Evolutionary conservation across 2,888 invertebrate species (phyloP), one percentile per base, ranked within the genome.

Genomic region (Scelioninae gen. 1): DNA sequence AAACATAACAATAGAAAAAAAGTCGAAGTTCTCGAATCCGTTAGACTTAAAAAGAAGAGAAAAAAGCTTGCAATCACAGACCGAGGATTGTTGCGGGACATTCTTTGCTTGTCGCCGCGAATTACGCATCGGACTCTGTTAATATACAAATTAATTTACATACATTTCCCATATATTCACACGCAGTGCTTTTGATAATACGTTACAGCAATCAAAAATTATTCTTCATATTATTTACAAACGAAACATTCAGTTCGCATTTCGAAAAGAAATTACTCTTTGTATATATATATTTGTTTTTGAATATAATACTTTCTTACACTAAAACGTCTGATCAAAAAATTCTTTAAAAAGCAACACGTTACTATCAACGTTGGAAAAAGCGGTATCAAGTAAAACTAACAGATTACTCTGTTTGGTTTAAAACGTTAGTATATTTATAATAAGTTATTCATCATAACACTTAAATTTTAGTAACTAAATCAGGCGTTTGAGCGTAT

Each of bases 101-200:
- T 31, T 32, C 15, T 43, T 40, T 56, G 16, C 34, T 68, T 31
- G 58, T 62, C 34, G 13, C 47, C 31, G 29, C 53, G 45, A 43
- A 53, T 77, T 32, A 71, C 16, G 58, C 65, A 72, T 79, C 62
- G 71, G 65, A 78, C 29, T 65, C 60, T 66, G 72, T 77, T 82
- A 79, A 65, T 75, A 62, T 79, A 83, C 83, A 83, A 77, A 75
- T 75, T 16, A 78, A 82, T 82, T 68, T 82, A 82, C 82, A 82
- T 65, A 62, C 66, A 63, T 62, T 72, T 72, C 32, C 43, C 69
- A 62, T 47, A 55, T 74, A 68, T 72, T 55, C 66, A 74, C 55
- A 40, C 45, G 45, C 47, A 47, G 23, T 76, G 34, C 62, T 65
- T 7, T 51, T 76, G 32, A 65, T 16, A 72, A 65, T 60, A 63